These are phyloP conservation scores for Calliopum simillimum DNA, from an alignment of 2,888 invertebrate species.

Conservation along the genomic window DNA sequence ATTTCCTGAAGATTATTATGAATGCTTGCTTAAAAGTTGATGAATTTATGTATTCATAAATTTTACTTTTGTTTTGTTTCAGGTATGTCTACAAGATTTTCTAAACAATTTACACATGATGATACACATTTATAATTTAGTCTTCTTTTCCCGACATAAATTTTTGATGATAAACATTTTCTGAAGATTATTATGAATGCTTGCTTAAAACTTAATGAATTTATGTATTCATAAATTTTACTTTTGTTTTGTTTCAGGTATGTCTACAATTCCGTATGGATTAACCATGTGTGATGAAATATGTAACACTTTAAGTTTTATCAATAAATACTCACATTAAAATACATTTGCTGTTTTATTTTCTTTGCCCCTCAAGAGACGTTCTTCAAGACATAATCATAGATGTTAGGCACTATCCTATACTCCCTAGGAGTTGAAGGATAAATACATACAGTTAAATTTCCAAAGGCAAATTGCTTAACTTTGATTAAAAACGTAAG, in stretches of 20 bases:
- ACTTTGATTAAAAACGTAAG: too few relatives aligned
- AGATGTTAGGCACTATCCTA: too few relatives aligned
- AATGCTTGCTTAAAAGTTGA: background rate
- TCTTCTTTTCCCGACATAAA: constrained; percentile 52
- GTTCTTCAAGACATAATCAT: too few relatives aligned
- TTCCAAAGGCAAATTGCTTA: too few relatives aligned
- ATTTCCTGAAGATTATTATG: constrained; percentile 9
- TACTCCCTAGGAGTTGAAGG: too few relatives aligned
- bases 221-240: constrained; percentile 1
- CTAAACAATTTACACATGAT: constrained; percentile 29
- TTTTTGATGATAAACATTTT: constrained; percentile 43
- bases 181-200: background rate
- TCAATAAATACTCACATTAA: too few relatives aligned
- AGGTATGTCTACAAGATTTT: constrained; percentile 11
- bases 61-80: constrained; percentile 9
- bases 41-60: constrained; percentile 8
- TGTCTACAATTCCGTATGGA: constrained; percentile 8
- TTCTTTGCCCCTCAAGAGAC: too few relatives aligned
- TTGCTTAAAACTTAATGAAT: background rate
- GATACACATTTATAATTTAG: constrained; percentile 34
- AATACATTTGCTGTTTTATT: too few relatives aligned
- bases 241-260: constrained; percentile 38
- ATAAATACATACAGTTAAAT: too few relatives aligned
- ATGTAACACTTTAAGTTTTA: too few relatives aligned
- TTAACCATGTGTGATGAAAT: too few relatives aligned